These are phyloP conservation scores for Coreoperca whiteheadi DNA, from an alignment of 2,113 vertebrate species.

Conservation along the genomic window DNA sequence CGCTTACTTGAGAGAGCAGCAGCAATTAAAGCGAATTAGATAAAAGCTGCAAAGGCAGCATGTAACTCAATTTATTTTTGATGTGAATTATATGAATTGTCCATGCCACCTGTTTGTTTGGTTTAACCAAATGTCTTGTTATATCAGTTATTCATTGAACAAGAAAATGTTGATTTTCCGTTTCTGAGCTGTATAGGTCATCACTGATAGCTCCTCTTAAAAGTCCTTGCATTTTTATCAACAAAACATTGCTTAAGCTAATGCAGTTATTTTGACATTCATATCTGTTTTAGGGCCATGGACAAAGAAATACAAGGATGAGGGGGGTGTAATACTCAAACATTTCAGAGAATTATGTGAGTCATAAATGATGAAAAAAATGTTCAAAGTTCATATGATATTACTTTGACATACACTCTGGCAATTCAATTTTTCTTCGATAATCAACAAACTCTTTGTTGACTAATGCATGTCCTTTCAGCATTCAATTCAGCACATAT, in stretches of 20 bases:
- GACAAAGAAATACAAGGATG: not conserved
- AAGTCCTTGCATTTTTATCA: not conserved
- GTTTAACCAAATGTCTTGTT: not conserved
- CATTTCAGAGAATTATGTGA: not conserved
- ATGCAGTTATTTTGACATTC: not conserved
- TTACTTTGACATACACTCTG: not conserved
- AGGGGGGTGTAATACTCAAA: not conserved
- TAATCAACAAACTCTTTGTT: not conserved
- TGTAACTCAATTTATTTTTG: slow-evolving; percentile 32
- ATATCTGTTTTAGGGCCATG: not conserved
- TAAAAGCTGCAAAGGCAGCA: slow-evolving; percentile 45
- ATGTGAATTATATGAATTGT: slow-evolving; percentile 33
- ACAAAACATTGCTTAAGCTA: not conserved
- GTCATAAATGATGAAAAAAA: not conserved
- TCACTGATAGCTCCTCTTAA: not conserved
- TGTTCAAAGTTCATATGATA: not conserved
- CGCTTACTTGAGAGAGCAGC: slow-evolving; percentile 45
- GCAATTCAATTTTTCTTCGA: not conserved
- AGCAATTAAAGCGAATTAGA: slow-evolving; percentile 72
- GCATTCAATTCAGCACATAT: not conserved
- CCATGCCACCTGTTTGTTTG: not conserved
- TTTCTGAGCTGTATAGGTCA: not conserved
- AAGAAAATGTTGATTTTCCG: not conserved
- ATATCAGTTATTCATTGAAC: not conserved
- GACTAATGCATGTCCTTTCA: not conserved